Conservation (phyloP, 1,140 invertebrate genomes). For the Melitaea cinxia region DNA sequence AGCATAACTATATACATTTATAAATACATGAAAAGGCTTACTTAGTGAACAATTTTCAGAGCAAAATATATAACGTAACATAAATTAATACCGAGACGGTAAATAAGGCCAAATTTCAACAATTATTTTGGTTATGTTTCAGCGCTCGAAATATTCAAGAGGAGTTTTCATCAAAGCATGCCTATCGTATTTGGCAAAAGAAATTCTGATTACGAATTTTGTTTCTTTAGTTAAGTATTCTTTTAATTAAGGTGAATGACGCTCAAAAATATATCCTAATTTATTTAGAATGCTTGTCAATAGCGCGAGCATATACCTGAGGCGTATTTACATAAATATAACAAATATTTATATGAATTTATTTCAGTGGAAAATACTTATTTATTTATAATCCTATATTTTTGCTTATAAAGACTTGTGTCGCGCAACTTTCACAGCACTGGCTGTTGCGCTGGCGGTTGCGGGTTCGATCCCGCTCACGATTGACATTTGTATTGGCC, state of each 20-base stretch:
- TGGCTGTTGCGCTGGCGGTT: too few relatives aligned
- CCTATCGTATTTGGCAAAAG: slow-evolving; percentile 41
- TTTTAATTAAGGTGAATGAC: slow-evolving; percentile 16
- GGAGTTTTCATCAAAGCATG: slow-evolving; percentile 44
- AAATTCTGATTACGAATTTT: slow-evolving; percentile 39
- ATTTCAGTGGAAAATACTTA: too few relatives aligned
- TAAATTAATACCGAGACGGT: not conserved
- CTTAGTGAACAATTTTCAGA: not conserved
- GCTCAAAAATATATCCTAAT: slow-evolving; percentile 20
- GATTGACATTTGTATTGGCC: too few relatives aligned
- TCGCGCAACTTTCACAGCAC: too few relatives aligned
- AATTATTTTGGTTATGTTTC: slow-evolving; percentile 4
- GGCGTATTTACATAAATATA: not conserved
- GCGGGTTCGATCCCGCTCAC: too few relatives aligned
- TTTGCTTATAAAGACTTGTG: too few relatives aligned
- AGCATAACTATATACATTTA: too few relatives aligned
- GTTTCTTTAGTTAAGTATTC: slow-evolving; percentile 26
- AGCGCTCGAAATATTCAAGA: slow-evolving; percentile 2
- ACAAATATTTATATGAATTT: not conserved
- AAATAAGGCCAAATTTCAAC: not conserved
- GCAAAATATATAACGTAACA: not conserved
- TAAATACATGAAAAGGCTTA: not conserved
- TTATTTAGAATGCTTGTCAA: not conserved
- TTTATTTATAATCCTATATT: too few relatives aligned
- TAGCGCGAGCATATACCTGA: not conserved